A percentile compares a stretch with the other conserved stretches of the same genome.
These are phyloP conservation scores for Anhinga anhinga DNA, from an alignment of 2,113 vertebrate genomes.

Conservation along the genomic window DNA sequence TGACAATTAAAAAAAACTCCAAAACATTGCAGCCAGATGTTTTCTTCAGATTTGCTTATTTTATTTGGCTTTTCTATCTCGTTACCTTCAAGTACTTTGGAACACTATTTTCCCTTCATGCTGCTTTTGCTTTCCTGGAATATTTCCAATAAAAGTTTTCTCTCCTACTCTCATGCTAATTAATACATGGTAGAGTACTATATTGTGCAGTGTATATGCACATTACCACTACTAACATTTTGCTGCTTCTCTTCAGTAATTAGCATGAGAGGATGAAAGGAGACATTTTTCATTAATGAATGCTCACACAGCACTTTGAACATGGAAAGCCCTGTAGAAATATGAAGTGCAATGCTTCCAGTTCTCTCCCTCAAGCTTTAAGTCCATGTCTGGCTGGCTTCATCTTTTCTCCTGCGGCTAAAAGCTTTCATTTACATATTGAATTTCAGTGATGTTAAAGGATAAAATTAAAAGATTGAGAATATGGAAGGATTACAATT, in stretches of 20 bases:
- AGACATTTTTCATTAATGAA: constrained; percentile 30
- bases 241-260: neutral
- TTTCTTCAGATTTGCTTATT: neutral
- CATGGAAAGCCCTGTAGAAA: neutral
- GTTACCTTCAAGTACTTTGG: neutral
- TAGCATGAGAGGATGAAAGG: constrained; percentile 23
- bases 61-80: neutral
- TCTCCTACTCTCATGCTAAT: neutral
- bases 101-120: neutral
- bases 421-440: neutral
- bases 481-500: neutral
- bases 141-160: neutral
- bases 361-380: neutral
- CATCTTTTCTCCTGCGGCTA: neutral
- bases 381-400: neutral
- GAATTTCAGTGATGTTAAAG: neutral
- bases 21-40: neutral
- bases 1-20: neutral
- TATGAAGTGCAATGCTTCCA: neutral
- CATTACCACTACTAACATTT: neutral
- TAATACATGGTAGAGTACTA: neutral
- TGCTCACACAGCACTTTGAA: neutral
- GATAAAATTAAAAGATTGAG: neutral
- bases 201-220: neutral
- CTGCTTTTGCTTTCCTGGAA: neutral